Conservation (phyloP, 2,888 invertebrate species). For the Hydrotaea cyrtoneurina region DNA sequence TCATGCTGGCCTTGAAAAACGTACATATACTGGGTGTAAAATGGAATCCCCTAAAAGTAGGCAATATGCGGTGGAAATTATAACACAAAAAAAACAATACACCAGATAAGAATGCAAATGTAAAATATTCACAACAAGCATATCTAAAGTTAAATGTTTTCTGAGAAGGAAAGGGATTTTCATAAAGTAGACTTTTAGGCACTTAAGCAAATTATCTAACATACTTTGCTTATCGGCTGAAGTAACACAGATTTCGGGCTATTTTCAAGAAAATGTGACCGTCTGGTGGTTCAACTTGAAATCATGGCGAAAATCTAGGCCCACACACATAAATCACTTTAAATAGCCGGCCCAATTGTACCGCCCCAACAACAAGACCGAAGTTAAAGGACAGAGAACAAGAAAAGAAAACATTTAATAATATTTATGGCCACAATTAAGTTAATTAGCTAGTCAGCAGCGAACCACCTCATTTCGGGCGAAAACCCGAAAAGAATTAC, state of each 20-base stretch:
- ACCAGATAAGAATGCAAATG: constrained; percentile 20
- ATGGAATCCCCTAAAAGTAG: constrained; percentile 37
- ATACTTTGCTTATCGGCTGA: background rate
- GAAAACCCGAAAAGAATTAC: background rate
- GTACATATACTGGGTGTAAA: constrained; percentile 1
- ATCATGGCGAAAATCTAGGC: background rate
- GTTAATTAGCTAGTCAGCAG: constrained; percentile 51
- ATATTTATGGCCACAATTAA: constrained; percentile 59
- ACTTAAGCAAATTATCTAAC: background rate
- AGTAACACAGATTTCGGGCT: background rate
- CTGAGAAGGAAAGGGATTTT: too few species aligned
- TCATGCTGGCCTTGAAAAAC: constrained; percentile 36
- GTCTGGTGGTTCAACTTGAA: background rate
- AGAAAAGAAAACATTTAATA: constrained; percentile 20
- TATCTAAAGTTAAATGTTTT: too few species aligned
- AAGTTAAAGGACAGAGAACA: background rate
- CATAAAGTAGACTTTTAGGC: background rate
- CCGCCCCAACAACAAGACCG: background rate
- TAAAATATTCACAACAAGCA: background rate
- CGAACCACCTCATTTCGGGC: background rate
- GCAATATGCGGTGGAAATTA: constrained; percentile 7
- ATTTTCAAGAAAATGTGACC: background rate
- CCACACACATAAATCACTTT: constrained; percentile 6
- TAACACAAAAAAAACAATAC: too few species aligned
- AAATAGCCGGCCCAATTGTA: background rate